Base-by-base conservation (phyloP, 2,113 vertebrate species). In the Amblyornis subalaris region DNA sequence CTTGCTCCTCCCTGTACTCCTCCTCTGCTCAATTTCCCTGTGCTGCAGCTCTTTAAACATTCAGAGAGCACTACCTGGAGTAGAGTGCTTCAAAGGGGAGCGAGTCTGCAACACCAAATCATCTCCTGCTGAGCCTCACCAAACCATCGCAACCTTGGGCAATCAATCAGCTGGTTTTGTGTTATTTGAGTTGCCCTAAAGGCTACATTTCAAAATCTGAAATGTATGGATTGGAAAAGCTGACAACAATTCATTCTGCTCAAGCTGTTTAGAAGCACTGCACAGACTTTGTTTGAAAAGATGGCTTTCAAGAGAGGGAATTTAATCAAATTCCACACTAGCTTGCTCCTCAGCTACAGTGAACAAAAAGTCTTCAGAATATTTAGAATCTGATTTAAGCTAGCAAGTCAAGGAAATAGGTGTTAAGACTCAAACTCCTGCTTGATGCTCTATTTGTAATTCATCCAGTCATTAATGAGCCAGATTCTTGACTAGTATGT, bases 161-260 rank as follows among this genome's bases (percentile, higher is more conserved):
- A 74, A 73, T 47, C 10, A 1, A 74, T 80, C 55, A 17, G 15
- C 72, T 28, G 40, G 31, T 25, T 80, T 83, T 71, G 47, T 87
- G 62, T 80, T 83, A 83, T 91, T 93, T 93, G 42, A 81, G n/a
- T 57, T 92, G 75, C 54, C 90, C 76, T 50, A 71, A 92, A 90
- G 79, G 65, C 78, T 90, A 14, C 72, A 65, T 75, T 93, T 95
- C 64, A 57, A 83, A 95, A 88, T 60, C 70, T 86, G 55, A 82
- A 88, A 91, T 53, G 44, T 65, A 72, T 58, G 53, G 51, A 69
- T 71, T 78, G 57, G 57, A 84, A 90, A 94, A 80, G 35, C 82
- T 74, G 51, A 40, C 44, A 73, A 62, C 55, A 70, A 70, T 57
- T 93, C 67, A 50, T 79, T 89, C 47, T 73, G 36, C 47, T 85